Base-by-base conservation (phyloP, 2,113 vertebrate genomes). In the Tragelaphus buxtoni region DNA sequence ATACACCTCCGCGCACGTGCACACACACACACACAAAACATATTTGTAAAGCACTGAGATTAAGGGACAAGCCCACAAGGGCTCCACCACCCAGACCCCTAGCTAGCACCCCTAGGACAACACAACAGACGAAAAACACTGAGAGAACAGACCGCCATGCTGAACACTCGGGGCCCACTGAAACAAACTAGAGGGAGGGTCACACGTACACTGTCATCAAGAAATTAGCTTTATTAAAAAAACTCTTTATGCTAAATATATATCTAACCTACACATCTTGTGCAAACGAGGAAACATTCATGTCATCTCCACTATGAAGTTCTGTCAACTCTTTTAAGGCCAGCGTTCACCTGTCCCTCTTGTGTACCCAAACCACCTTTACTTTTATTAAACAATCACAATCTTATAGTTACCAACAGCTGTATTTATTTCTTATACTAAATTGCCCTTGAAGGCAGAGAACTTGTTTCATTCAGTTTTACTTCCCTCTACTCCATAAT, bases 391-490 rank as follows among this genome's bases (percentile, higher is more conserved):
- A 77, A 69, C 17, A 47, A 93, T 26, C 20, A 17, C 1, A 81
- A n/a, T 56, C 55, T 93, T 85, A 79, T 1, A 92, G 58, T 80
- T 80, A 79, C 14, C 35, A 30, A 42, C 22, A 74, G 14, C 47
- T 69, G 16, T 60, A 88, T 88, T 77, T 92, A 79, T 95, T 76
- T 77, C 76, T 24, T 90, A 82, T 18, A 82, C 81, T 90, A 96
- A 94, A 77, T 89, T 32, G 30, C 77, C 10, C 35, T 58, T 79
- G 51, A 96, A 88, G 42, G 16, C 12, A 87, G 35, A 47, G 26
- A 91, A 91, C 58, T 90, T 72, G 2, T 39, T 95, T 92, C 69
- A 85, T 80, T 85, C 77, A 79, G 60, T 49, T 84, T 92, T 93
- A 95, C 85, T 93, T 90, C 72, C 35, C 35, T 81, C 45, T 86